Evolutionary conservation across 1,140 invertebrate genomes (phyloP), one percentile per base, ranked within the genome.

Genomic region (Aleiodes sp.): DNA sequence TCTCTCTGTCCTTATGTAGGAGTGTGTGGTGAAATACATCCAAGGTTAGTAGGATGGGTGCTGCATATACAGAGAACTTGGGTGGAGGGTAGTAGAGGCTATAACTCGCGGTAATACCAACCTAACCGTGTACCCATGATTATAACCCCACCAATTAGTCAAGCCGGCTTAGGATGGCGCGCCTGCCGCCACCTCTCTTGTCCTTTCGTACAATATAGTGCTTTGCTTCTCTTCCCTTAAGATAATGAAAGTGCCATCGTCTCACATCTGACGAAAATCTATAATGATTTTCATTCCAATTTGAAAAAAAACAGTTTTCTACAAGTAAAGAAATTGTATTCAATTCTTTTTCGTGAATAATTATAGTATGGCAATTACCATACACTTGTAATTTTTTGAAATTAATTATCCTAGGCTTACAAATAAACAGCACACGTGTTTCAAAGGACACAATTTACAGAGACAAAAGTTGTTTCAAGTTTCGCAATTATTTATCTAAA

Each of bases 21-120:
- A 75, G 75, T 76, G 26, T 57, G 41, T 39, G 26, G 63, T 60
- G 63, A 68, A 52, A 39, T 28, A 52, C 35, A 61, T 56, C 78
- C 76, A 78, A 73, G 74, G 75, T 14, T 35, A n/a, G 57, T 16
- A 26, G 61, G n/a, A 56, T 31, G 65, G 39, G 52, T 37, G n/a
- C n/a, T 56, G 65, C 7, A 16, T 37, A n/a, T 24, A 59, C 59
- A 41, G 65, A 64, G 66, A 62, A 16, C n/a, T n/a, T n/a, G 37
- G 19, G 21, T n/a, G 9, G 61, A 26, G 68, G 65, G 56, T n/a
- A 62, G 37, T 64, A 35, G 77, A 75, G 79, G 75, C 83, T 81
- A 85, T 86, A 86, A 86, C 83, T 86, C 83, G 83, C 81, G 81
- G 82, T 85, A 86, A 86, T 86, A 84, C 85, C 83, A 84, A 86